phyloP scores from a whole-genome alignment of 1,140 invertebrate species.

The Rhysida immarginata region DNA sequence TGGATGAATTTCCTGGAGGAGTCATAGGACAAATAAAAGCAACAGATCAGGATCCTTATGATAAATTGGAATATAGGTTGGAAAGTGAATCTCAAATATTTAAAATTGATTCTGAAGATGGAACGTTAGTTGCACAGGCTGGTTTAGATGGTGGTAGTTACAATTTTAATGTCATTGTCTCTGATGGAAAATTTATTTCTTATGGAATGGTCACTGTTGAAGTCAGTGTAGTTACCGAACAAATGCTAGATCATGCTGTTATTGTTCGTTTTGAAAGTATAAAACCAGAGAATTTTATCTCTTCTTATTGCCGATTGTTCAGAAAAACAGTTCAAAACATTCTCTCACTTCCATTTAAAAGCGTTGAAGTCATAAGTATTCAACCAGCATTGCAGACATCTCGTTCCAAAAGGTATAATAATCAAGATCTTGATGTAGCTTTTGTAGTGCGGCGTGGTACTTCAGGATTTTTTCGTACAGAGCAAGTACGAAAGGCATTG shows the following conservation, averaged over 20 bases:
- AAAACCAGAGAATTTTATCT: constrained; percentile 65
- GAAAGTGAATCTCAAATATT: constrained; percentile 50
- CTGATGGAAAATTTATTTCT: constrained; percentile 36
- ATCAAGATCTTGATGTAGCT: constrained; percentile 60
- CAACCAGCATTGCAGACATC: constrained; percentile 27
- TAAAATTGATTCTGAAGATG: constrained; percentile 57
- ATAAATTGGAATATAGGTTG: constrained; percentile 60
- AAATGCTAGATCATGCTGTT: constrained; percentile 70
- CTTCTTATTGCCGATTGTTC: constrained; percentile 69
- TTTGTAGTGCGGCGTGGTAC: constrained; percentile 56
- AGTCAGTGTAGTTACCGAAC: constrained; percentile 60
- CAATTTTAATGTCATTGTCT: constrained; percentile 57
- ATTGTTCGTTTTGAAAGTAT: constrained; percentile 56
- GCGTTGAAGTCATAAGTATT: constrained; percentile 51
- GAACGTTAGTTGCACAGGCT: constrained; percentile 59
- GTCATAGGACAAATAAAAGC: constrained; percentile 73
- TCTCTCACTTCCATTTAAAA: constrained; percentile 22
- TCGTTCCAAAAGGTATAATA: constrained; percentile 10
- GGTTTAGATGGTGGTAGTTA: constrained; percentile 77
- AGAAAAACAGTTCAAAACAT: constrained; percentile 55
- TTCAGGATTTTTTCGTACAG: constrained; percentile 38
- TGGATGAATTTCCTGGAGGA: constrained; percentile 82
- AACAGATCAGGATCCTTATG: constrained; percentile 80
- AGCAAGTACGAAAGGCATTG: constrained; percentile 45
- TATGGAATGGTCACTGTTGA: constrained; percentile 27